Conservation (phyloP, 1,140 invertebrate species). For the Drosophila trapezifrons region DNA sequence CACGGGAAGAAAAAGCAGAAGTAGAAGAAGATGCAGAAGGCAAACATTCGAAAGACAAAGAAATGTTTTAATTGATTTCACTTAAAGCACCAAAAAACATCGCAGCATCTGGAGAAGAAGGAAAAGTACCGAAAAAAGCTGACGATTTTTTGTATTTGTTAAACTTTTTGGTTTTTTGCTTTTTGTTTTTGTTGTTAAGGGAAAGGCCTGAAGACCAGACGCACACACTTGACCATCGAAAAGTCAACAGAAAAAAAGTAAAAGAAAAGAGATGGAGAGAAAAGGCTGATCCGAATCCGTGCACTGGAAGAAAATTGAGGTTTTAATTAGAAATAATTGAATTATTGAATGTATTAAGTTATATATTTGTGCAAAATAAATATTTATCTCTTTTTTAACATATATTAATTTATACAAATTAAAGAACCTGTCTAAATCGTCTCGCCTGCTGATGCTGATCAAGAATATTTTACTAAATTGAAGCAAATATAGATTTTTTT, state of each 20-base stretch:
- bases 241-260: conserved; percentile 47
- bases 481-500: neutral
- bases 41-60: conserved; percentile 78
- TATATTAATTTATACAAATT: no score
- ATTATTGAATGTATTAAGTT: neutral
- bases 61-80: conserved; percentile 83
- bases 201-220: conserved; percentile 41
- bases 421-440: neutral
- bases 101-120: conserved; percentile 38
- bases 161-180: conserved; percentile 38
- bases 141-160: conserved; percentile 55
- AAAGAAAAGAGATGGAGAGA: neutral
- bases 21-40: conserved; percentile 54
- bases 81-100: conserved; percentile 71
- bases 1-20: conserved; percentile 13
- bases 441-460: neutral
- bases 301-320: neutral
- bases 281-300: conserved; percentile 3
- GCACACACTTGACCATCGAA: conserved; percentile 72
- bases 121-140: conserved; percentile 59
- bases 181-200: conserved; percentile 20
- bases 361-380: neutral
- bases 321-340: neutral
- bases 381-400: neutral
- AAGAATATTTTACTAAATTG: neutral